These are phyloP conservation scores for Gobionotothen gibberifrons DNA, from an alignment of 2,797 vertebrate species.

Conservation along the genomic window DNA sequence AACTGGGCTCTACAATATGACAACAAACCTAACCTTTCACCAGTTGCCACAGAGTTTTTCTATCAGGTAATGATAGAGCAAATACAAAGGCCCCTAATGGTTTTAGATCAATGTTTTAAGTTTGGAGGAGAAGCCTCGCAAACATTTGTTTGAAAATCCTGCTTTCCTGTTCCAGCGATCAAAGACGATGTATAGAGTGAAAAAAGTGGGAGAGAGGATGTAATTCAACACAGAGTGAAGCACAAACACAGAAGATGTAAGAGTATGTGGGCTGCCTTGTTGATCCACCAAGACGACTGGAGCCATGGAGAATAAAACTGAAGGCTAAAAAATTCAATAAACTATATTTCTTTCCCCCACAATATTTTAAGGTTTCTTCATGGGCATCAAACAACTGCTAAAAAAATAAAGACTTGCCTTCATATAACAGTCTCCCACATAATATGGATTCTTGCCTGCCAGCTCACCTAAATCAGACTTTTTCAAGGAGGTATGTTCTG, in stretches of 20 bases:
- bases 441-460: slow-evolving; percentile 44
- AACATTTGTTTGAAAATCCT: slow-evolving; percentile 18
- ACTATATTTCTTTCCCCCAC: neutral
- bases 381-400: neutral
- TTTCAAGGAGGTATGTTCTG: neutral
- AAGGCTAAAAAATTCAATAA: slow-evolving; percentile 12
- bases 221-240: neutral
- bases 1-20: neutral
- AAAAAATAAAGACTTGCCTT: slow-evolving; percentile 36
- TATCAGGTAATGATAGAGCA: slow-evolving; percentile 31
- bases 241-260: slow-evolving; percentile 2
- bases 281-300: neutral
- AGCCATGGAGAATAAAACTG: slow-evolving; percentile 14
- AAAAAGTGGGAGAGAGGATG: slow-evolving; percentile 12
- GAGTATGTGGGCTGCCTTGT: slow-evolving; percentile 15
- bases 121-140: slow-evolving; percentile 9
- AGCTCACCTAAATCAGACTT: slow-evolving; percentile 26
- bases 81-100: slow-evolving; percentile 36
- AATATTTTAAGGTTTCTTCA: slow-evolving; percentile 32
- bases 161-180: slow-evolving; percentile 14
- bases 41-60: neutral
- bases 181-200: slow-evolving; percentile 9
- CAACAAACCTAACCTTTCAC: slow-evolving; percentile 30
- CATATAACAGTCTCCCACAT: slow-evolving; percentile 44
- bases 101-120: slow-evolving; percentile 42